These are phyloP conservation scores for Brachylomia viminalis DNA, from an alignment of 2,888 invertebrate genomes.

Conservation along the genomic window DNA sequence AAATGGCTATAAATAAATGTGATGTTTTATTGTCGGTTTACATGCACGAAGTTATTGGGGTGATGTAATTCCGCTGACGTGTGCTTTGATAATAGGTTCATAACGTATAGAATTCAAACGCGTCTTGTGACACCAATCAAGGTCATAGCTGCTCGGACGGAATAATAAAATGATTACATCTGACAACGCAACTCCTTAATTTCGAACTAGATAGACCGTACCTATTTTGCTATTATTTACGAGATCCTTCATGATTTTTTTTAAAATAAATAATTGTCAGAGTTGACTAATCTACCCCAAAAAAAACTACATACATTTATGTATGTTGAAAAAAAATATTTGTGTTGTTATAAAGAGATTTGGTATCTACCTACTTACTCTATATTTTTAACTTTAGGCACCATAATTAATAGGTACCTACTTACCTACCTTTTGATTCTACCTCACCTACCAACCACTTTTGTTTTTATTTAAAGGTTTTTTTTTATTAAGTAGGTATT, in stretches of 20 bases:
- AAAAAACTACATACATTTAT: no score
- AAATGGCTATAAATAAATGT: slow-evolving; percentile 64
- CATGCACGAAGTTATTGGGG: slow-evolving; percentile 39
- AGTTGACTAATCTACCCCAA: no score
- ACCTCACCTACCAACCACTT: no score
- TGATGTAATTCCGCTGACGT: slow-evolving; percentile 71
- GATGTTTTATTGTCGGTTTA: slow-evolving; percentile 50
- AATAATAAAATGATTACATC: slow-evolving; percentile 65
- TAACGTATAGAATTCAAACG: slow-evolving; percentile 67
- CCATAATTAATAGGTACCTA: no score
- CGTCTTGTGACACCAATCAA: slow-evolving; percentile 70
- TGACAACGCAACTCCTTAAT: slow-evolving; percentile 32
- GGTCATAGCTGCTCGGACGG: slow-evolving; percentile 71
- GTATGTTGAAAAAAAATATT: no score
- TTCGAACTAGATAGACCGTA: no score
- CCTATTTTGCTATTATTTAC: not conserved
- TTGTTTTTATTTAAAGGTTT: not conserved
- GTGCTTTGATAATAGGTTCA: slow-evolving; percentile 62
- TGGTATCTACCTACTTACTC: no score
- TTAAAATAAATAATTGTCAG: no score
- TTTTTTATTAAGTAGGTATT: not conserved
- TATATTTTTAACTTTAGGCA: no score
- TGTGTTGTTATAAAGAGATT: no score
- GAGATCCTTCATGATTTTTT: not conserved
- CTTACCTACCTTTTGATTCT: not conserved